These are phyloP conservation scores for Antechinus stuartii DNA, from an alignment of 2,113 vertebrate species.

Conservation along the genomic window DNA sequence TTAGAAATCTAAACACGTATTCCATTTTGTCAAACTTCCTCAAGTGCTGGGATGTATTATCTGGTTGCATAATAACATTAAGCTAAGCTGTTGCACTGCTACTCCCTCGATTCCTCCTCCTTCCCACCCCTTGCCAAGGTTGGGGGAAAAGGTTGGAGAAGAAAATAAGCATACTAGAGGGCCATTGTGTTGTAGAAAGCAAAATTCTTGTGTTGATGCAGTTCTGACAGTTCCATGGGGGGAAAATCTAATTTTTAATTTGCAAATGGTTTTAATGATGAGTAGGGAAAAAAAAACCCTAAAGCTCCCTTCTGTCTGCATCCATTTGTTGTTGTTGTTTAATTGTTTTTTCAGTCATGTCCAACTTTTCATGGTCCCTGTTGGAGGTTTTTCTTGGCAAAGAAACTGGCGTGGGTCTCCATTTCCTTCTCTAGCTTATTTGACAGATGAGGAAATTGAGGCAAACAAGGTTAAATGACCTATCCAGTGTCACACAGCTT, in stretches of 20 bases:
- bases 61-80: constrained; percentile 67
- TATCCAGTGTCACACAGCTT: not conserved
- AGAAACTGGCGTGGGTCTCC: not conserved
- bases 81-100: not conserved
- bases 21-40: constrained; percentile 82
- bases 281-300: not conserved
- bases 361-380: not conserved
- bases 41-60: constrained; percentile 79
- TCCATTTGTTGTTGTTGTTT: not conserved
- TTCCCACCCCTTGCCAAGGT: constrained; percentile 36
- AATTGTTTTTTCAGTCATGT: not conserved
- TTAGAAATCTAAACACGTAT: constrained; percentile 82
- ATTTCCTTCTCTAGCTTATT: not conserved
- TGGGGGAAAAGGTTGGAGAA: constrained; percentile 26
- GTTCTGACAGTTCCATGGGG: not conserved
- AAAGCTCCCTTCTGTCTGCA: not conserved
- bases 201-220: not conserved
- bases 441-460: not conserved
- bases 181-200: not conserved
- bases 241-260: not conserved
- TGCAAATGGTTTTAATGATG: not conserved
- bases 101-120: not conserved
- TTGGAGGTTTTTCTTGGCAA: not conserved
- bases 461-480: not conserved
- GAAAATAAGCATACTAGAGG: constrained; percentile 13